Conservation (phyloP, 2,888 invertebrate species). For the Caradrina clavipalpis region DNA sequence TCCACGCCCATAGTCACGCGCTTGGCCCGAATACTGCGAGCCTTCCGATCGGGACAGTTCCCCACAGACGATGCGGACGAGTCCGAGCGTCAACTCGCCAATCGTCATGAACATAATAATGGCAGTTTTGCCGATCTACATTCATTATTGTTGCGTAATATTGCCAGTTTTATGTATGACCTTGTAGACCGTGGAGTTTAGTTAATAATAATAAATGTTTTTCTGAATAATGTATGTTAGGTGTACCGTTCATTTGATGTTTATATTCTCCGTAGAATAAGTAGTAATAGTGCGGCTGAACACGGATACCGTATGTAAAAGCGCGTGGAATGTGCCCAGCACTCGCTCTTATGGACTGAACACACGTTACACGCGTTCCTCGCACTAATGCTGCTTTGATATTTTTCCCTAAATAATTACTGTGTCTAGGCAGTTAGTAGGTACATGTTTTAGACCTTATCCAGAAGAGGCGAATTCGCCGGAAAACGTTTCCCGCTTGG, state of each 20-base stretch:
- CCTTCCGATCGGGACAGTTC: neutral
- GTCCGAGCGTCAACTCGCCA: neutral
- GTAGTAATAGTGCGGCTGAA: constrained; percentile 8
- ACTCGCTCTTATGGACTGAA: constrained; percentile 14
- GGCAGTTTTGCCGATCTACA: neutral
- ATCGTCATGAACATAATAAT: neutral
- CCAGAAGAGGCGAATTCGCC: no score
- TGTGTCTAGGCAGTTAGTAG: constrained; percentile 1
- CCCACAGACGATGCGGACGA: constrained; percentile 1
- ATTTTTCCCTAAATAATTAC: neutral
- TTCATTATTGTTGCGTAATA: constrained; percentile 3
- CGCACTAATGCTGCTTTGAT: constrained; percentile 1
- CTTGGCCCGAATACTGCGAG: neutral
- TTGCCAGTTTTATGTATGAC: constrained; percentile 15
- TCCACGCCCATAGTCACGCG: neutral
- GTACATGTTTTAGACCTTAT: neutral
- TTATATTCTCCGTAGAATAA: constrained; percentile 7
- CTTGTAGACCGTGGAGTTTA: constrained; percentile 1
- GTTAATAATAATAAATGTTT: neutral
- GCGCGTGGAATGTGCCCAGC: neutral
- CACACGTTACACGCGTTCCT: constrained; percentile 16
- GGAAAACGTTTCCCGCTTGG: no score
- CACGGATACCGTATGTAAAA: neutral
- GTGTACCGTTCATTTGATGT: constrained; percentile 15
- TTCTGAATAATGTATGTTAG: neutral